Evolutionary conservation across 2,888 invertebrate genomes (phyloP), one percentile per base, ranked within the genome.

Genomic region (Lymantria monacha): DNA sequence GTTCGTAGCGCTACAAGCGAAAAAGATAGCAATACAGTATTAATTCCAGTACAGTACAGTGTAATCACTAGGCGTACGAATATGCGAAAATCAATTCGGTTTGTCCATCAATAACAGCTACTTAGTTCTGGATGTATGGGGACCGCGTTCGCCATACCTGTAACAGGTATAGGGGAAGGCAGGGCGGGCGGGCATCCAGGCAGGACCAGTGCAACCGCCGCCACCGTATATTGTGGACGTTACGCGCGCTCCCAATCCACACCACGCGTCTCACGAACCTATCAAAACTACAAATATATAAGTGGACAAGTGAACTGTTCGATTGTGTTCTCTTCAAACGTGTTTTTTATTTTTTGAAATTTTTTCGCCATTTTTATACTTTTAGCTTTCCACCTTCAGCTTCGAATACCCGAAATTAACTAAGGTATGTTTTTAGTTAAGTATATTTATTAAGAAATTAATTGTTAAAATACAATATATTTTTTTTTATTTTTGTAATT

Each of bases 101-200:
- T 79, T 85, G 81, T 82, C 83, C 87, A 83, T 88, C 89, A 86
- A 87, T 87, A 88, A 78, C 76, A 78, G 85, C 83, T 89, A 87
- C 87, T 87, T 82, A 83, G 76, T 72, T 78, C 77, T 79, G 82
- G 81, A 83, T 81, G 76, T 79, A 71, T 73, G 69, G 68, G 67
- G 68, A 69, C 70, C 55, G 72, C 83, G 87, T 87, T 88, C 88
- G 64, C 70, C 62, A 72, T 83, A 89, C 88, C 89, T 88, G 89
- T 86, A 83, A 81, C 90, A 88, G 88, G 89, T 87, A 57, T 68
- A 76, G 69, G 72, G 75, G 79, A 63, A 61, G 63, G 74, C 67
- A 71, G 81, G 75, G 76, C 76, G 75, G 75, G 72, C 78, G 79
- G 83, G 82, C 73, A 60, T 51, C 51, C 67, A 71, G 75, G 75